Percentiles rank a stretch among this genome's conserved stretches.
Evolutionary conservation across 92 coral and sea anemone species (phyloP).

Genomic region (Scolanthus callimorphus): DNA sequence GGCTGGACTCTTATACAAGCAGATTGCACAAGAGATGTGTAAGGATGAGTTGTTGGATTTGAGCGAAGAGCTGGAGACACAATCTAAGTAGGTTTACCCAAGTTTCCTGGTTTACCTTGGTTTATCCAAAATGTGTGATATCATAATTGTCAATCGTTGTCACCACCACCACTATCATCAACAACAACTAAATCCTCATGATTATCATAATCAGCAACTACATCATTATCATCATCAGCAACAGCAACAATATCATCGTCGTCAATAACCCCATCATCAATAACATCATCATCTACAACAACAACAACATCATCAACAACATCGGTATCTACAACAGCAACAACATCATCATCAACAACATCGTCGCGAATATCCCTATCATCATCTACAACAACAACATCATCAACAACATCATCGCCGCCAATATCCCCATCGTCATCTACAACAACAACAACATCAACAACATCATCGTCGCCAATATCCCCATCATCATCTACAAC

Average conservation of each 20-base stretch:
- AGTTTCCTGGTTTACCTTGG: too few relatives aligned
- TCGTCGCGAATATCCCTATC: neutral
- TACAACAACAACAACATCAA: neutral
- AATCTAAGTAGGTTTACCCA: constrained; percentile 45
- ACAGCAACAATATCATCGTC: neutral
- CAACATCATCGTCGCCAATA: neutral
- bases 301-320: neutral
- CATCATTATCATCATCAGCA: neutral
- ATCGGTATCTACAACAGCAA: neutral
- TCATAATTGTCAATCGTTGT: too few relatives aligned
- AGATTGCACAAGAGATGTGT: constrained; percentile 49
- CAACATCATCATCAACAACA: neutral
- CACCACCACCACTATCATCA: neutral
- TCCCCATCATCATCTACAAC: neutral
- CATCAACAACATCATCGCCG: neutral
- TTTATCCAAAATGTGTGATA: too few relatives aligned
- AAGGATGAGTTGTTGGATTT: constrained; percentile 62
- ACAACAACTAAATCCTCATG: neutral
- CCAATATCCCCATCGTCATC: neutral
- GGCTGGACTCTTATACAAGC: constrained; percentile 55
- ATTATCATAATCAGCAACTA: neutral
- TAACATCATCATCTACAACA: neutral
- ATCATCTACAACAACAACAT: neutral
- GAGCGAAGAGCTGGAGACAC: constrained; percentile 41
- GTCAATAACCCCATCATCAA: neutral